A percentile compares a stretch with the other conserved stretches of the same genome.
Evolutionary conservation across 2,888 invertebrate genomes (phyloP).

Genomic region (Ephialtes manifestator): DNA sequence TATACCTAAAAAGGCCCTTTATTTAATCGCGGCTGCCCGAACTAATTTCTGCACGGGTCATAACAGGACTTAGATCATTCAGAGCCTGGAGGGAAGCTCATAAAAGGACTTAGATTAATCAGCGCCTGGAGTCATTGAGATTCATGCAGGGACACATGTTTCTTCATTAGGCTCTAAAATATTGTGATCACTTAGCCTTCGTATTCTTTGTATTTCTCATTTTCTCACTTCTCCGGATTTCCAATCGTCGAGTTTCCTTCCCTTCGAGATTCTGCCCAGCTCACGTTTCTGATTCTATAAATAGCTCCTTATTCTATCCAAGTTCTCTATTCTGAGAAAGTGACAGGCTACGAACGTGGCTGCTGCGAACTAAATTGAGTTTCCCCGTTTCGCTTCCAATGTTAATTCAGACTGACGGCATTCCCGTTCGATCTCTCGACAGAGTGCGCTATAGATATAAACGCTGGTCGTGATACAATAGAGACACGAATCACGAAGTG

Average conservation of each 20-base stretch:
- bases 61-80: too few relatives aligned
- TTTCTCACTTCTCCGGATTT: conserved; percentile 4
- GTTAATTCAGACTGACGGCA: conserved; percentile 58
- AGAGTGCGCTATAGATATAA: not conserved
- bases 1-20: too few relatives aligned
- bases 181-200: not conserved
- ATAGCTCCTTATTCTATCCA: conserved; percentile 14
- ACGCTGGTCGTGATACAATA: not conserved
- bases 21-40: too few relatives aligned
- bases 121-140: not conserved
- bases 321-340: not conserved
- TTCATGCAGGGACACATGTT: not conserved
- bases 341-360: conserved; percentile 58
- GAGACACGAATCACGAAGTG: conserved; percentile 12
- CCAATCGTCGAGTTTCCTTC: not conserved
- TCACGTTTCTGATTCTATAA: conserved; percentile 10
- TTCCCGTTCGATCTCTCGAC: conserved; percentile 42
- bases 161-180: not conserved
- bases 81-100: too few relatives aligned
- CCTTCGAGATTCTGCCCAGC: not conserved
- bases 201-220: not conserved
- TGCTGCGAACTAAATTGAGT: conserved; percentile 71
- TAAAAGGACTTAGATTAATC: too few relatives aligned
- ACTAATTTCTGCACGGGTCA: too few relatives aligned
- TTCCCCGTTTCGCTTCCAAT: conserved; percentile 58